phyloP scores from a whole-genome alignment of 2,797 vertebrate species.

The Spinibarbus caldwelli region DNA sequence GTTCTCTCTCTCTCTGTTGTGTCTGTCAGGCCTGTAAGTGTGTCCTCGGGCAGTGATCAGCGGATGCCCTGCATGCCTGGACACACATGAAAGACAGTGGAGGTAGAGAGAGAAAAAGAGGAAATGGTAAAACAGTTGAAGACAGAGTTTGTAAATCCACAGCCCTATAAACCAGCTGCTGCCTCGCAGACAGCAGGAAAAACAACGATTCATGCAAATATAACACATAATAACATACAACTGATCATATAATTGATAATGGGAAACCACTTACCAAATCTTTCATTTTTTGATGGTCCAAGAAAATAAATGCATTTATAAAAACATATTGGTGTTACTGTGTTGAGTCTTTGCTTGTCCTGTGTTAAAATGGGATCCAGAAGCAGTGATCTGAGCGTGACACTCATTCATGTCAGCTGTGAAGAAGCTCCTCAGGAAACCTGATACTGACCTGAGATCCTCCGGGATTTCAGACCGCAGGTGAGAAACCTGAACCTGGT shows the following conservation, averaged over 20 bases:
- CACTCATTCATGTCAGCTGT: background rate
- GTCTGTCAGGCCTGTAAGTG: slow-evolving; percentile 55
- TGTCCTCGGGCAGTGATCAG: slow-evolving; percentile 53
- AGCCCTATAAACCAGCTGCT: background rate
- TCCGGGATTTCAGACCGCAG: background rate
- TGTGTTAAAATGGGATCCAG: background rate
- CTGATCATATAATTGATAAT: too few species aligned
- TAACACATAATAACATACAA: background rate
- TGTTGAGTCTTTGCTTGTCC: background rate
- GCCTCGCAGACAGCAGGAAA: background rate
- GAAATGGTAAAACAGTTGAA: background rate
- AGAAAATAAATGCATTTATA: background rate
- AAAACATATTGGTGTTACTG: background rate
- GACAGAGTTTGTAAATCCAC: background rate
- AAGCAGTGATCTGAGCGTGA: background rate
- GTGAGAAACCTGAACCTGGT: background rate
- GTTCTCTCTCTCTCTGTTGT: slow-evolving; percentile 53
- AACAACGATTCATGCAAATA: background rate
- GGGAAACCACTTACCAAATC: background rate
- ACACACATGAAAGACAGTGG: slow-evolving; percentile 61
- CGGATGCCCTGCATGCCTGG: slow-evolving; percentile 55
- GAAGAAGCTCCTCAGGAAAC: background rate
- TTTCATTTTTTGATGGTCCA: background rate
- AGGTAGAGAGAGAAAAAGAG: background rate
- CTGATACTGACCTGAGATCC: background rate